Evolutionary conservation across 1,140 invertebrate species (phyloP).

Genomic region (Neuroterus valhalla): DNA sequence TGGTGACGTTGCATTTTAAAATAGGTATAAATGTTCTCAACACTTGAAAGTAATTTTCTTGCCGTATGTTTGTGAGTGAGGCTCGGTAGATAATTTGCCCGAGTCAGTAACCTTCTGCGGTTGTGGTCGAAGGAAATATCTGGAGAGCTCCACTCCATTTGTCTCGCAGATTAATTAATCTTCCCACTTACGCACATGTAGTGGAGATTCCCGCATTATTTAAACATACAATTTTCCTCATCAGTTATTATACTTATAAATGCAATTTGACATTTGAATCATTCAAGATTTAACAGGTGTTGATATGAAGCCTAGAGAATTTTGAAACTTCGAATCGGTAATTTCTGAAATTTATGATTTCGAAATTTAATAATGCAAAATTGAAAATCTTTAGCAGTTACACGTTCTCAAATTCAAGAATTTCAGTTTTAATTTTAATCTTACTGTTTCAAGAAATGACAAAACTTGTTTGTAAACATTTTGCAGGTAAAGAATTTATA

Average conservation of each 20-base stretch:
- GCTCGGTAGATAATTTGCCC: constrained; percentile 8
- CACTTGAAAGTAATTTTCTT: constrained; percentile 3
- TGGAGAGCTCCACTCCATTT: constrained; percentile 6
- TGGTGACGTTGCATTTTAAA: not conserved
- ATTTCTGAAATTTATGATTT: too few species aligned
- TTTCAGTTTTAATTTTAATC: too few species aligned
- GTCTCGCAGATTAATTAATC: constrained; percentile 22
- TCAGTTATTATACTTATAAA: not conserved
- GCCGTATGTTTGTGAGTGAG: not conserved
- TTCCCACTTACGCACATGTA: not conserved
- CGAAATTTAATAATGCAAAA: too few species aligned
- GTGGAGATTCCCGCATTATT: not conserved
- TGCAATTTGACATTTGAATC: not conserved
- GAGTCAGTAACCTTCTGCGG: constrained; percentile 27
- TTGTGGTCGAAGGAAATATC: constrained; percentile 15
- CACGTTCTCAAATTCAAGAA: too few species aligned
- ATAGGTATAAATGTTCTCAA: not conserved
- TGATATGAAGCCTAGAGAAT: too few species aligned
- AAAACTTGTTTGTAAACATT: too few species aligned
- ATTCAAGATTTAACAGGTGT: not conserved
- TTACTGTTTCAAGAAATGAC: too few species aligned
- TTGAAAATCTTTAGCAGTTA: too few species aligned
- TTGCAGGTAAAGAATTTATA: too few species aligned
- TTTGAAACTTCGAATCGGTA: too few species aligned
- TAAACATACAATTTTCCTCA: constrained; percentile 12